A percentile compares a stretch with the other conserved stretches of the same genome.
phyloP scores from a whole-genome alignment of 2,113 vertebrate species.

The Larimichthys crocea region DNA sequence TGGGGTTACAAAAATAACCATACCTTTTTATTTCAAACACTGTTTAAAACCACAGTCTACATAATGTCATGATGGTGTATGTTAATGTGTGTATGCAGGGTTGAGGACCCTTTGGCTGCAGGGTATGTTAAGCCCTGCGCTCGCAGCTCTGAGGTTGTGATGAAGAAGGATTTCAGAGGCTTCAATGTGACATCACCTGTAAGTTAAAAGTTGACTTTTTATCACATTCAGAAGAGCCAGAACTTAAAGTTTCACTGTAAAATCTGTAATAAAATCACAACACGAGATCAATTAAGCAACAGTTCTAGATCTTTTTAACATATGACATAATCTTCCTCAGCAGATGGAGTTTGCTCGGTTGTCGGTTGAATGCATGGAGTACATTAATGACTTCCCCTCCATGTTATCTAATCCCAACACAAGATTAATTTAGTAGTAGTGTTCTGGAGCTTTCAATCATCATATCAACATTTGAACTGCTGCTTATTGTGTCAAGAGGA shows the following conservation, averaged over 20 bases:
- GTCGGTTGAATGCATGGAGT: too few relatives aligned
- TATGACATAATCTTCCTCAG: not conserved
- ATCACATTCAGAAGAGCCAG: not conserved
- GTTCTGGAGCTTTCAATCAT: too few relatives aligned
- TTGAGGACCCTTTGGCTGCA: not conserved
- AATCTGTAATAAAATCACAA: not conserved
- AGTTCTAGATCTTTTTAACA: not conserved
- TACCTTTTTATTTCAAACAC: not conserved
- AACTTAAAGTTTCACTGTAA: not conserved
- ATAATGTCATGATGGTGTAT: not conserved
- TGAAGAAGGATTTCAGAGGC: slow-evolving; percentile 57
- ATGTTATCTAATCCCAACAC: too few relatives aligned
- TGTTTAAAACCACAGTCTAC: not conserved
- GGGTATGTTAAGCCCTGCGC: slow-evolving; percentile 41
- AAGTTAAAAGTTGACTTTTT: slow-evolving; percentile 37
- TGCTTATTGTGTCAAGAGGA: not conserved
- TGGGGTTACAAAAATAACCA: not conserved
- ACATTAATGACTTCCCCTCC: not conserved
- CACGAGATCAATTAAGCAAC: not conserved
- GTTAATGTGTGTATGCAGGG: slow-evolving; percentile 58
- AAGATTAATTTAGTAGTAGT: too few relatives aligned
- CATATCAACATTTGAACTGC: not conserved
- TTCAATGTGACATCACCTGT: slow-evolving; percentile 56
- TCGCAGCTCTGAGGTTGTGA: slow-evolving; percentile 49
- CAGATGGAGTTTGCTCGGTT: not conserved